A percentile compares a stretch with the other conserved stretches of the same genome.
These are phyloP conservation scores for Elysia crispata DNA, from an alignment of 2,888 invertebrate genomes.

Conservation along the genomic window DNA sequence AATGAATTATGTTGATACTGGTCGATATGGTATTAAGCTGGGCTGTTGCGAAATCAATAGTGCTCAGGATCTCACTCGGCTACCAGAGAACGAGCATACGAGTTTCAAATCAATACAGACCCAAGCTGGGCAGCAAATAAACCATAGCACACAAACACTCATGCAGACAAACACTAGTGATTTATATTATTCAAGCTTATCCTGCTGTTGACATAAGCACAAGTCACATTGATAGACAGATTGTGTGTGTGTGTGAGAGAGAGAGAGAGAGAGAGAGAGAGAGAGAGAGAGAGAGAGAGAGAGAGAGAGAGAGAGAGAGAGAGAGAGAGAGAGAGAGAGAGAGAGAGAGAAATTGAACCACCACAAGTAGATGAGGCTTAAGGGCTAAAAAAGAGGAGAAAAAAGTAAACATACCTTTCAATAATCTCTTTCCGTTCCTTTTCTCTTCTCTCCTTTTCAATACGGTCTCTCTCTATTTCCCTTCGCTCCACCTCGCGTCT, in stretches of 20 bases:
- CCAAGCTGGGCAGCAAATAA: too few species aligned
- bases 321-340: slow-evolving; percentile 34
- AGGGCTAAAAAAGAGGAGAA: neutral
- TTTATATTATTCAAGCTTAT: neutral
- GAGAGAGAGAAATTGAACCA: neutral
- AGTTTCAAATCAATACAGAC: too few species aligned
- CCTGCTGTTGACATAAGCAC: too few species aligned
- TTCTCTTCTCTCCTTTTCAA: slow-evolving; percentile 74
- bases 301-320: slow-evolving; percentile 19
- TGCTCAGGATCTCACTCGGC: too few species aligned
- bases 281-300: neutral
- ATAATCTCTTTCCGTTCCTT: slow-evolving; percentile 64
- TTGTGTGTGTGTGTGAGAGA: too few species aligned
- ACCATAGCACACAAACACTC: neutral
- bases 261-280: neutral
- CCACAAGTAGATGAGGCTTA: too few species aligned
- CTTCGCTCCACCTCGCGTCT: slow-evolving; percentile 57
- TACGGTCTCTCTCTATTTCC: slow-evolving; percentile 77
- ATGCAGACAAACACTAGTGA: neutral
- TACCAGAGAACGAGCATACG: too few species aligned
- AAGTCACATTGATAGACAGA: too few species aligned
- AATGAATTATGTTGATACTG: too few species aligned
- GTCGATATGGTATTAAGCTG: too few species aligned
- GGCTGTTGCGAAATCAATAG: too few species aligned
- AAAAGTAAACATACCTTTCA: slow-evolving; percentile 55